Conservation (phyloP, 2,113 vertebrate species). For the Neoarius graeffei region DNA sequence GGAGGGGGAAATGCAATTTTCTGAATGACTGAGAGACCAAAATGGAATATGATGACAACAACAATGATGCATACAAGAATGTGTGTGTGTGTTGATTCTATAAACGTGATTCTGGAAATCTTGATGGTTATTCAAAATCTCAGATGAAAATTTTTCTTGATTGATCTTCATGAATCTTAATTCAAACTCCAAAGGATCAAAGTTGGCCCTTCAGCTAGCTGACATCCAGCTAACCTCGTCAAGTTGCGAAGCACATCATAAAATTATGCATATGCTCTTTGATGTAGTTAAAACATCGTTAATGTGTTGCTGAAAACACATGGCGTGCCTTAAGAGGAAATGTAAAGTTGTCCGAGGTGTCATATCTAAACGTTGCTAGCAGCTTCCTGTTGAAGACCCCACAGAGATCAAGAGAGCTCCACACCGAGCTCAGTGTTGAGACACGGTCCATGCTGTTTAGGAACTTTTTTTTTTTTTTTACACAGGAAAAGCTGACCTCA, state of each 20-base stretch:
- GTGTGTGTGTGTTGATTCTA: no score
- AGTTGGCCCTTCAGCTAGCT: neutral
- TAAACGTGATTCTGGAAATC: neutral
- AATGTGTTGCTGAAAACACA: conserved; percentile 52
- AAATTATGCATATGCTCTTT: conserved; percentile 42
- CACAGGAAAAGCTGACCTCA: neutral
- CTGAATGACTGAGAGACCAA: neutral
- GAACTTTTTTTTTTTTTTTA: neutral
- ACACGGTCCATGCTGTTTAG: neutral
- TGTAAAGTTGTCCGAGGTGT: conserved; percentile 41
- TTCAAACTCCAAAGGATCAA: conserved; percentile 14
- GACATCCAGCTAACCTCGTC: conserved; percentile 16
- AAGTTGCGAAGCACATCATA: conserved; percentile 24
- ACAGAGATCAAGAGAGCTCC: conserved; percentile 53
- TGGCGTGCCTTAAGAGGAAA: conserved; percentile 47
- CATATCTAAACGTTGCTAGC: conserved; percentile 41
- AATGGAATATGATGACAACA: neutral
- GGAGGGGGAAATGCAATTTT: neutral
- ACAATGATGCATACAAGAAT: neutral
- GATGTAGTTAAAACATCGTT: conserved; percentile 53
- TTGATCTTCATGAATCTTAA: neutral
- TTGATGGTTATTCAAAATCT: no score
- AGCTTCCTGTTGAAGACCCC: conserved; percentile 51
- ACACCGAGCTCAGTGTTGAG: conserved; percentile 9
- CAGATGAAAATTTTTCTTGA: neutral